Conservation (phyloP, 2,888 invertebrate genomes). For the Hirtodrosophila histrioides region DNA sequence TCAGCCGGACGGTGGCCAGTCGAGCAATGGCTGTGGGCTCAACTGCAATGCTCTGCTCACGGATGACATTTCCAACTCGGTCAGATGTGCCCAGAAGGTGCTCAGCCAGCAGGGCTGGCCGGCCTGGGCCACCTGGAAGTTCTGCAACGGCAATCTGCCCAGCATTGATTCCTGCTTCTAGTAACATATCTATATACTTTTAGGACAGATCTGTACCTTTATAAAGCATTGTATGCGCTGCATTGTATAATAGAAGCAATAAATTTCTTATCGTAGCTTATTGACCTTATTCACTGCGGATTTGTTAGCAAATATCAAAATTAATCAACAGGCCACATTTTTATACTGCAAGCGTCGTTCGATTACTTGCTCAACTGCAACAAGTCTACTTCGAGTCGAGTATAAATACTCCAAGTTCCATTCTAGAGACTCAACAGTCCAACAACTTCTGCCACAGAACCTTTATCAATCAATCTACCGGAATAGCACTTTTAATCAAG, state of each 20-base stretch:
- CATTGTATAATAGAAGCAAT: no score
- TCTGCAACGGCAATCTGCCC: constrained; percentile 64
- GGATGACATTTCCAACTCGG: constrained; percentile 71
- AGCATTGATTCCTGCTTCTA: constrained; percentile 67
- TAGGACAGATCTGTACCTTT: no score
- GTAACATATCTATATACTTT: no score
- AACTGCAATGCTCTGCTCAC: constrained; percentile 72
- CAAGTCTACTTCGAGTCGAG: no score
- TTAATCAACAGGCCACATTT: no score
- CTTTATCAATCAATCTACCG: not conserved
- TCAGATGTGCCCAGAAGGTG: constrained; percentile 73
- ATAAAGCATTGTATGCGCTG: no score
- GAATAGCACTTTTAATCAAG: no score
- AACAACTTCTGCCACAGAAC: no score
- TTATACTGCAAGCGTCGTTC: not conserved
- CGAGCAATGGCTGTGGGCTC: constrained; percentile 72
- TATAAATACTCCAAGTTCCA: no score
- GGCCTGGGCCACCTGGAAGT: constrained; percentile 82
- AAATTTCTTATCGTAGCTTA: no score
- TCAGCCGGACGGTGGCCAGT: constrained; percentile 57
- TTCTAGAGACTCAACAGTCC: no score
- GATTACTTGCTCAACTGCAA: no score
- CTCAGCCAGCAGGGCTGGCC: constrained; percentile 66
- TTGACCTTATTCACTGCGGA: constrained; percentile 1
- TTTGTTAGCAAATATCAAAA: not conserved